Conservation (phyloP, 2,797 vertebrate species). For the Adrianichthys oophorus region DNA sequence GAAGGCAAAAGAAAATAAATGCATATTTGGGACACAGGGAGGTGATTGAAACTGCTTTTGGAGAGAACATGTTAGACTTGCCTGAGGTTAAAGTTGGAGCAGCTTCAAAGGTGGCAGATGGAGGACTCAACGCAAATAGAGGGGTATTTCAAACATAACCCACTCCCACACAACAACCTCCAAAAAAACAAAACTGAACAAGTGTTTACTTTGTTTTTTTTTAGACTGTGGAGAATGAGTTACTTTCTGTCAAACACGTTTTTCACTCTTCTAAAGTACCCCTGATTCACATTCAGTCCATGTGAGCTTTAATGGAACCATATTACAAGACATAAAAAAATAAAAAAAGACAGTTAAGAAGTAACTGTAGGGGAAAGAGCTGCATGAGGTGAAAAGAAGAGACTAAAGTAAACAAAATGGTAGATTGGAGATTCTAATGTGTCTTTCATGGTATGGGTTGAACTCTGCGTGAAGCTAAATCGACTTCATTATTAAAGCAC, state of each 20-base stretch:
- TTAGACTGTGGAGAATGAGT: conserved; percentile 17
- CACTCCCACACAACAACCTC: conserved; percentile 53
- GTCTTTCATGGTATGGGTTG: conserved; percentile 69
- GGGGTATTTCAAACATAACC: conserved; percentile 42
- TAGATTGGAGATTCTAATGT: conserved; percentile 58
- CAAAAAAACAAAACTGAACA: conserved; percentile 49
- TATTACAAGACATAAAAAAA: conserved; percentile 6
- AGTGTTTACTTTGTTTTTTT: conserved; percentile 50
- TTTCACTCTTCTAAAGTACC: conserved; percentile 3
- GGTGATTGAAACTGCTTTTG: conserved; percentile 5
- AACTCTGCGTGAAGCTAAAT: conserved; percentile 71
- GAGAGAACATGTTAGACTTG: conserved; percentile 43
- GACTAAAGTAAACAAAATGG: conserved; percentile 28
- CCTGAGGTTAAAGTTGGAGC: conserved; percentile 49
- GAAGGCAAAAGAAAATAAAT: neutral
- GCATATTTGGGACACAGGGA: conserved; percentile 1
- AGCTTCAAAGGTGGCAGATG: conserved; percentile 48
- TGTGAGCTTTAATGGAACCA: conserved; percentile 30
- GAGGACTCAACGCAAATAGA: conserved; percentile 41
- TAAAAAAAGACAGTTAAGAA: conserved; percentile 15
- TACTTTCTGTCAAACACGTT: conserved; percentile 14
- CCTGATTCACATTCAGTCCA: conserved; percentile 42
- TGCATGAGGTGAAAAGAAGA: conserved; percentile 30
- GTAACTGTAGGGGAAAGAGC: conserved; percentile 32
- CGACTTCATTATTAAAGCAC: conserved; percentile 77